Percentiles rank a stretch among this genome's conserved stretches.
These are phyloP conservation scores for Ecliptopera silaceata DNA, from an alignment of 2,888 invertebrate species.

Conservation along the genomic window DNA sequence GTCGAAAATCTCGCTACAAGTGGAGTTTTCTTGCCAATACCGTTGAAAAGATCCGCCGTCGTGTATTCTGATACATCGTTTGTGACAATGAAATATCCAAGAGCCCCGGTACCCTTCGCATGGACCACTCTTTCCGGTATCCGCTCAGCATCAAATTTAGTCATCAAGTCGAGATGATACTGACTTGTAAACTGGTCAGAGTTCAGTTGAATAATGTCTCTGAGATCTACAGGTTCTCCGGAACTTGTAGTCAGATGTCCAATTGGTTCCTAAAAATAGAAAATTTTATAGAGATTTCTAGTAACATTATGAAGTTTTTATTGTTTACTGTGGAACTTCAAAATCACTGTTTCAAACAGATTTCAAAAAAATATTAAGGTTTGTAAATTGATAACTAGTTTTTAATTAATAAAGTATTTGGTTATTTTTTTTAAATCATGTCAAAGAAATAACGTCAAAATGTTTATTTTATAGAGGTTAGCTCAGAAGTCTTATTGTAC, in stretches of 20 bases:
- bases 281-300: no score
- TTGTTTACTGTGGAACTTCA: no score
- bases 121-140: constrained; percentile 96
- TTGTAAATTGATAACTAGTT: no score
- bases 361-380: no score
- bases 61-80: constrained; percentile 87
- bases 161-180: constrained; percentile 86
- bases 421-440: no score
- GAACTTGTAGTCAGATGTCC: constrained; percentile 84
- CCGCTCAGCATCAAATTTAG: constrained; percentile 89
- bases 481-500: no score
- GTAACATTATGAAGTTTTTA: no score
- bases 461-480: no score
- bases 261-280: constrained; percentile 44
- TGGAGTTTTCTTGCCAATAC: constrained; percentile 83
- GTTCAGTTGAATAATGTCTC: constrained; percentile 66
- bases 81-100: constrained; percentile 90
- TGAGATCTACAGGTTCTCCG: constrained; percentile 89
- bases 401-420: no score
- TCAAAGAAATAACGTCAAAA: no score
- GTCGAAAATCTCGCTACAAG: constrained; percentile 82
- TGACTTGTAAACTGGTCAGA: constrained; percentile 48
- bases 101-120: constrained; percentile 94
- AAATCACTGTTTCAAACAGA: no score
- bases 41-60: constrained; percentile 83